These are phyloP conservation scores for Diadumene lineata DNA, from an alignment of 92 coral and sea anemone species.

Conservation along the genomic window DNA sequence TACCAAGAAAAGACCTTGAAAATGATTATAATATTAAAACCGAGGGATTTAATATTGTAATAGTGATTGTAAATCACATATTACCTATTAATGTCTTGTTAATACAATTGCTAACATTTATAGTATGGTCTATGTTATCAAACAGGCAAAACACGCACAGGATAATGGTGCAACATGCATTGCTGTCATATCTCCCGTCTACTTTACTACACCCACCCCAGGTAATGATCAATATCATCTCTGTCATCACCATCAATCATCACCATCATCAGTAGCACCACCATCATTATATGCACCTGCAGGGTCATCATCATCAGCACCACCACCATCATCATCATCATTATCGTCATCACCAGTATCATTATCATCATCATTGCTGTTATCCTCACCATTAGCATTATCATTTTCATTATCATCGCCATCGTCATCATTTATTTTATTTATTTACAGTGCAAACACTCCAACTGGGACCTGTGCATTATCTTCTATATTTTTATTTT, in stretches of 20 bases:
- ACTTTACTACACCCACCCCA: conserved; percentile 43
- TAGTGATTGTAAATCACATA: too few species aligned
- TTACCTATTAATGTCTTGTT: too few species aligned
- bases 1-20: too few species aligned
- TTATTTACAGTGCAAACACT: too few species aligned
- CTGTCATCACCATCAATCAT: not conserved
- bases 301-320: not conserved
- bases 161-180: conserved; percentile 64
- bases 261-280: not conserved
- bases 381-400: not conserved
- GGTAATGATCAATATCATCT: conserved; percentile 26
- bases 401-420: not conserved
- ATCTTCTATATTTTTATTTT: too few species aligned
- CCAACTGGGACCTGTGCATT: too few species aligned
- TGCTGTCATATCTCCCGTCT: conserved; percentile 58
- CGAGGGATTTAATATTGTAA: too few species aligned
- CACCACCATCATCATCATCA: not conserved
- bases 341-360: not conserved
- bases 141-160: conserved; percentile 74
- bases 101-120: too few species aligned
- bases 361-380: not conserved
- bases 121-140: too few species aligned
- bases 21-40: too few species aligned
- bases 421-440: not conserved
- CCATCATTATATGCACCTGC: not conserved